phyloP scores from a whole-genome alignment of 1,140 invertebrate genomes.

The Daktulosphaira vitifoliae region DNA sequence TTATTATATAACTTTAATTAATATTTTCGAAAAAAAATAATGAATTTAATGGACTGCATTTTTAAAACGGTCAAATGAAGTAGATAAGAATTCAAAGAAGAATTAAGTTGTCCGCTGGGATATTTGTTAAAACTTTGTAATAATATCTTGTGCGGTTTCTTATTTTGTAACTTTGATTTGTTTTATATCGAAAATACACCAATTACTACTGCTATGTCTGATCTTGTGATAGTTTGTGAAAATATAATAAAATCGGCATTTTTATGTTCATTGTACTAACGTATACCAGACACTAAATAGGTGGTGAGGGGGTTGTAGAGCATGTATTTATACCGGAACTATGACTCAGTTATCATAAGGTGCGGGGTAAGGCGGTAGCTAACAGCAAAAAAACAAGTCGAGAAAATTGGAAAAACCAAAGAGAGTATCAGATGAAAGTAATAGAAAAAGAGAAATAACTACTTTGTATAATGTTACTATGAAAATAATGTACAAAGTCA shows the following conservation, averaged over 20 bases:
- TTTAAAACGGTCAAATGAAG: too few species aligned
- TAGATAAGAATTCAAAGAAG: too few species aligned
- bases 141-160: too few species aligned
- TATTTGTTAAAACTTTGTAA: too few species aligned
- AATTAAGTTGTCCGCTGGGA: too few species aligned
- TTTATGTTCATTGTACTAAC: slow-evolving; percentile 11
- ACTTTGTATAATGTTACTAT: slow-evolving; percentile 27
- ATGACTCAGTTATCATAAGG: slow-evolving; percentile 5
- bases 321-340: neutral
- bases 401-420: neutral
- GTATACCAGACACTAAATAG: too few species aligned
- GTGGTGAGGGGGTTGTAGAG: neutral
- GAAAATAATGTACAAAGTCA: slow-evolving; percentile 9
- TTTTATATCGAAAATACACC: slow-evolving; percentile 13
- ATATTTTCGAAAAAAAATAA: too few species aligned
- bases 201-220: neutral
- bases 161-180: too few species aligned
- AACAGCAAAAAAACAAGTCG: neutral
- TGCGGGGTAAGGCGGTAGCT: neutral
- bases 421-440: neutral
- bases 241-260: slow-evolving; percentile 22
- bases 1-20: too few species aligned
- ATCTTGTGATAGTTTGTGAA: neutral
- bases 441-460: neutral
- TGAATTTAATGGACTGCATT: too few species aligned